These are phyloP conservation scores for Battus philenor DNA, from an alignment of 1,140 invertebrate genomes.

Conservation along the genomic window DNA sequence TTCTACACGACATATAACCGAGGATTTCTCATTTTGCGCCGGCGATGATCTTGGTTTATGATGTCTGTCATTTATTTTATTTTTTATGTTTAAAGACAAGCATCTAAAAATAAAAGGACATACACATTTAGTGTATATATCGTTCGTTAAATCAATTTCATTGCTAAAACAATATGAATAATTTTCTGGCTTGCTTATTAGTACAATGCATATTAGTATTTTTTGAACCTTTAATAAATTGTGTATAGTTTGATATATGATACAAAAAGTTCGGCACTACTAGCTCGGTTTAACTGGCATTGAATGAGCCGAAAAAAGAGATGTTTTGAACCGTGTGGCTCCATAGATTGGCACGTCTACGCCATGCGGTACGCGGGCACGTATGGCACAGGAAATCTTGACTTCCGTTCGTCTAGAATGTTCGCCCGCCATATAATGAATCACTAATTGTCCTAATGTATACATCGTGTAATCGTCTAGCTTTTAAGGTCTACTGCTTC, in stretches of 20 bases:
- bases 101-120: too few species aligned
- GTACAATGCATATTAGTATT: too few species aligned
- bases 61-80: too few species aligned
- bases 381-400: constrained; percentile 57
- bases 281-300: constrained; percentile 28
- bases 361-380: constrained; percentile 15
- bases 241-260: too few species aligned
- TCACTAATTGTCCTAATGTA: constrained; percentile 40
- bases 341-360: constrained; percentile 24
- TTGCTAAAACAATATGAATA: too few species aligned
- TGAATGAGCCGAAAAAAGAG: constrained; percentile 38
- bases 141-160: too few species aligned
- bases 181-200: too few species aligned
- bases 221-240: too few species aligned
- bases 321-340: constrained; percentile 52
- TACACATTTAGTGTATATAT: too few species aligned
- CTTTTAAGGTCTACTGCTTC: constrained; percentile 52
- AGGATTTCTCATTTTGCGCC: constrained; percentile 21
- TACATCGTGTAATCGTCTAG: constrained; percentile 48
- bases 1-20: constrained; percentile 26
- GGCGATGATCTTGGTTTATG: constrained; percentile 5
- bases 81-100: too few species aligned
- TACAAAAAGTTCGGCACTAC: too few species aligned
- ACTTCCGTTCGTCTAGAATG: constrained; percentile 60
- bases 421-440: constrained; percentile 61